Evolutionary conservation across 2,113 vertebrate genomes (phyloP).

Genomic region (Sylvicapra grimmia): DNA sequence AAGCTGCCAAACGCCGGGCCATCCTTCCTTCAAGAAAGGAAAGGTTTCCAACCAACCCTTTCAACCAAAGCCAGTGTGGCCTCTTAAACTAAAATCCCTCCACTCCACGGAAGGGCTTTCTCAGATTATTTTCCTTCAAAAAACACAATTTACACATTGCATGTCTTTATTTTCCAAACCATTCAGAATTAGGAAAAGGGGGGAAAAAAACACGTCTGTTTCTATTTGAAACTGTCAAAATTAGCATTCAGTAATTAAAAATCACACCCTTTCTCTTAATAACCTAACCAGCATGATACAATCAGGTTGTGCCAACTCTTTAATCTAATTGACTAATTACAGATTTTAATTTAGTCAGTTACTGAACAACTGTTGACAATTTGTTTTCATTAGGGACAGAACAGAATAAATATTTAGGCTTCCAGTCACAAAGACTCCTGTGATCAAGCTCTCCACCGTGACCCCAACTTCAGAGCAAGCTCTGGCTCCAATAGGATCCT

Average conservation of each 20-base stretch:
- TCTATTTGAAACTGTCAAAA: conserved; percentile 88
- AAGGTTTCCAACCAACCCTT: neutral
- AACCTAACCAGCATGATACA: conserved; percentile 90
- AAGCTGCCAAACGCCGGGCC: neutral
- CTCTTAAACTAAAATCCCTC: neutral
- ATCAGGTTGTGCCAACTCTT: conserved; percentile 91
- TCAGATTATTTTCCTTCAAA: conserved; percentile 32
- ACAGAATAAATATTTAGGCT: conserved; percentile 89
- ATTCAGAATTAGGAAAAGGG: conserved; percentile 70
- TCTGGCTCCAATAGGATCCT: neutral
- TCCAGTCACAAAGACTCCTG: conserved; percentile 81
- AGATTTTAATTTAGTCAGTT: conserved; percentile 91
- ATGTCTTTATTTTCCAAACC: conserved; percentile 75
- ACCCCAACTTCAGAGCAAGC: conserved; percentile 67
- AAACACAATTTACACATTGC: conserved; percentile 64
- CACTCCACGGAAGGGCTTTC: conserved; percentile 5
- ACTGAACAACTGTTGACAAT: conserved; percentile 91
- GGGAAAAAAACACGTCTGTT: conserved; percentile 79
- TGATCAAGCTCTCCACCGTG: conserved; percentile 71
- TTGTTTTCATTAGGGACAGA: conserved; percentile 90
- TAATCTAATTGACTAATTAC: conserved; percentile 93
- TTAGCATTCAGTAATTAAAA: conserved; percentile 92
- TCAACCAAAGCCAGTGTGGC: neutral
- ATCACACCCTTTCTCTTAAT: conserved; percentile 91
- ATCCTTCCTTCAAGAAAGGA: neutral